Base-by-base conservation (phyloP, 2,888 invertebrate genomes). In the Trilocha varians region DNA sequence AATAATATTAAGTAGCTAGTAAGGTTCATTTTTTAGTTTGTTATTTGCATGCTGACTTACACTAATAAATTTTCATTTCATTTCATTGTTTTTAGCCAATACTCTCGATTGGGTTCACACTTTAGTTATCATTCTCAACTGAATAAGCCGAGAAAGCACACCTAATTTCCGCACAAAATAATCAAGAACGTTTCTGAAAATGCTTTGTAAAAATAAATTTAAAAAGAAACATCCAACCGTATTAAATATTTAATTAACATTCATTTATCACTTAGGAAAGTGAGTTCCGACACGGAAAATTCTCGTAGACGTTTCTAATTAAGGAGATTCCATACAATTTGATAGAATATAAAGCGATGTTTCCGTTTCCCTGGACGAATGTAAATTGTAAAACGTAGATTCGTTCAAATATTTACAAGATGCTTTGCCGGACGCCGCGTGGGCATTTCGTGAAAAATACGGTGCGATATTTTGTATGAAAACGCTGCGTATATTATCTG, bases 301-400 rank as follows among this genome's bases (percentile, higher is more conserved):
- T 33, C 17, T 16, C 39, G 34, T 17, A 17, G 34, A 39, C 39
- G 34, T 39, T 39, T 71, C 56, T 73, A 67, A 74, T 72, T 70
- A 65, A 59, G 57, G 59, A n/a, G 58, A 72, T 71, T 65, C 67
- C 60, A 54, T 55, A 48, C 55, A 49, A 54, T 64, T 67, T 65
- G 63, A 68, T 65, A 63, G 60, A 60, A 60, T 51, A 57, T 59
- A 62, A 68, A 66, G 62, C 62, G 58, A 53, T 53, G 57, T 53
- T 59, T 51, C 45, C 47, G 51, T 57, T 59, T 58, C 56, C 53
- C 54, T 42, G 57, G 68, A 69, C 65, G 65, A 63, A 62, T 63
- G 73, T 71, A 70, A 75, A 75, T 72, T 76, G 74, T 71, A 66
- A 72, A 76, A 70, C 72, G 74, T 64, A 11, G 69, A 57, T 71